Conservation (phyloP, 2,888 invertebrate species). For the Paralinhomoeus sp. region DNA sequence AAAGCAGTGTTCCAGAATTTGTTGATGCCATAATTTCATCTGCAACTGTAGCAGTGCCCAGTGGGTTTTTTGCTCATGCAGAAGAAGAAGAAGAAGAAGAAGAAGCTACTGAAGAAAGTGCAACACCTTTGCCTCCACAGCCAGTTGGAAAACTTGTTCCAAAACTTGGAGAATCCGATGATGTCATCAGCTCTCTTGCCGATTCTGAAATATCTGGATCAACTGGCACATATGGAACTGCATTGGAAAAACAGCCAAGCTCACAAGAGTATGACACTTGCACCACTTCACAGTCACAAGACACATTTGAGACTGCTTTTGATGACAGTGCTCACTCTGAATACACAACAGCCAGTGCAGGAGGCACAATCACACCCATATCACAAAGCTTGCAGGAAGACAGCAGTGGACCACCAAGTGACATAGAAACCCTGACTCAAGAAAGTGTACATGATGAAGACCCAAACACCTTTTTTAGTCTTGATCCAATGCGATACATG, state of each 20-base stretch:
- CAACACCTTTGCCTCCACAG: neutral
- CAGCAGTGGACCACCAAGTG: neutral
- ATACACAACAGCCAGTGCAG: constrained; percentile 11
- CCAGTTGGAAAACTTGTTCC: too few relatives aligned
- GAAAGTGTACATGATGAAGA: neutral
- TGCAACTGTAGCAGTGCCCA: too few relatives aligned
- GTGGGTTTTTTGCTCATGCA: too few relatives aligned
- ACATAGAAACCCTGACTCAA: neutral
- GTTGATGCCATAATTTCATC: too few relatives aligned
- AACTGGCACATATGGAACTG: constrained; percentile 8
- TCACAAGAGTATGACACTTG: constrained; percentile 14
- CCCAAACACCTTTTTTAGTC: neutral
- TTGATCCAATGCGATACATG: neutral
- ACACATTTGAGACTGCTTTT: constrained; percentile 8
- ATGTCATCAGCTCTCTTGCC: too few relatives aligned
- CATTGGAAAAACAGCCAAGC: constrained; percentile 4
- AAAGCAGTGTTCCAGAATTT: too few relatives aligned
- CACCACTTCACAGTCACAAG: constrained; percentile 11
- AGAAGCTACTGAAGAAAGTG: neutral
- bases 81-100: neutral
- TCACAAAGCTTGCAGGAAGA: neutral
- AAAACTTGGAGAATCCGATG: too few relatives aligned
- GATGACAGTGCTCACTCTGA: constrained; percentile 14
- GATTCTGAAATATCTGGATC: constrained; percentile 10
- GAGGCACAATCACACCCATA: constrained; percentile 3